A percentile compares a stretch with the other conserved stretches of the same genome.
Evolutionary conservation across 2,888 invertebrate species (phyloP).

Genomic region (Drosophila pseudotakahashii): DNA sequence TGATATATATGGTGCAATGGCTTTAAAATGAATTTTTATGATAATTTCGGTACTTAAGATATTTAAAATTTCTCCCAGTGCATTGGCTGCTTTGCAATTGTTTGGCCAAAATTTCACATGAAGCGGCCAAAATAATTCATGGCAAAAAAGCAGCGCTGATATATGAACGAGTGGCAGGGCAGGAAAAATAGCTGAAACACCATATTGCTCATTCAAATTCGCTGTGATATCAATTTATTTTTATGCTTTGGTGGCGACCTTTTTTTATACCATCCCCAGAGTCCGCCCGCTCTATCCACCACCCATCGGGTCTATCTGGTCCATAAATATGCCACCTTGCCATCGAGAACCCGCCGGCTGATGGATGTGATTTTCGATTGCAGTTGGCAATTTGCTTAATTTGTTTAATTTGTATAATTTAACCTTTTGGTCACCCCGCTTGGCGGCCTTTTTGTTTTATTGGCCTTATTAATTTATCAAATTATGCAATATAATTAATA

Average conservation of each 20-base stretch:
- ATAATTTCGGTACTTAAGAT: too few species aligned
- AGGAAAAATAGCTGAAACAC: constrained; percentile 20
- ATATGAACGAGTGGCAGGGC: constrained; percentile 37
- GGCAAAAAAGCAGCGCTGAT: constrained; percentile 40
- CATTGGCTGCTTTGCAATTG: constrained; percentile 54
- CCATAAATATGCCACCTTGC: constrained; percentile 18
- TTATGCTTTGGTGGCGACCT: constrained; percentile 51
- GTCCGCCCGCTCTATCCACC: neutral
- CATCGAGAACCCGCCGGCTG: constrained; percentile 21
- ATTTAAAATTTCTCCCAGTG: neutral
- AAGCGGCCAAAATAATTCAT: constrained; percentile 71
- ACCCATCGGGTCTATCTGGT: neutral
- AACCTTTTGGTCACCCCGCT: constrained; percentile 1
- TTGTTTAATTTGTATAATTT: constrained; percentile 11
- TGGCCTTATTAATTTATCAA: constrained; percentile 52
- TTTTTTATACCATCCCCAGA: constrained; percentile 17
- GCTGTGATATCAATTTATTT: constrained; percentile 72
- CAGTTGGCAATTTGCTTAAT: constrained; percentile 54
- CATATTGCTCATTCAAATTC: constrained; percentile 63
- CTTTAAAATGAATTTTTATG: too few species aligned
- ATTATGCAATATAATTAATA: constrained; percentile 52
- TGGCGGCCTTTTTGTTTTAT: constrained; percentile 34
- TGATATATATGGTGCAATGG: neutral
- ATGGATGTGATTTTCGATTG: constrained; percentile 62
- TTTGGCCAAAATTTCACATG: constrained; percentile 73